Conservation (phyloP, 2,797 vertebrate species). For the Tragelaphus oryx region DNA sequence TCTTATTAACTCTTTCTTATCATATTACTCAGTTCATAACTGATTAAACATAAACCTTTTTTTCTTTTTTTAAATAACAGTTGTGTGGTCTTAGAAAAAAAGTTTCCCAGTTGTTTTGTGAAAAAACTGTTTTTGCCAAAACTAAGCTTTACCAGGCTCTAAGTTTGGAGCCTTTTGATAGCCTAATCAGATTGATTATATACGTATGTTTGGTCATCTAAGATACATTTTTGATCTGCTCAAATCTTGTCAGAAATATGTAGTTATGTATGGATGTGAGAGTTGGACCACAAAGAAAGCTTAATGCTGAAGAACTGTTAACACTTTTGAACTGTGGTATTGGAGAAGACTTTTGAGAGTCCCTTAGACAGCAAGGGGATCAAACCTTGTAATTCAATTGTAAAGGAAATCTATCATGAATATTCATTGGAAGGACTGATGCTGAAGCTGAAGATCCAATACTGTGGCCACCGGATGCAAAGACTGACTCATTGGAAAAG, state of each 20-base stretch:
- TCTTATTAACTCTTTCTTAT: constrained; percentile 72
- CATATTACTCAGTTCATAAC: constrained; percentile 63
- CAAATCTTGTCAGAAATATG: neutral
- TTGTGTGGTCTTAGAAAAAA: neutral
- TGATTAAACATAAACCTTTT: constrained; percentile 35
- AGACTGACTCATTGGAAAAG: neutral
- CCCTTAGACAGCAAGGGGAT: neutral
- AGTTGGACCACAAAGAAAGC: neutral
- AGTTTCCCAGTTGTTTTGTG: neutral
- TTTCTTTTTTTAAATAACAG: neutral
- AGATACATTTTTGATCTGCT: neutral
- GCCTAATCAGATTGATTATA: neutral
- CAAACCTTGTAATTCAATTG: neutral
- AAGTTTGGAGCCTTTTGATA: neutral
- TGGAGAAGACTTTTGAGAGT: neutral
- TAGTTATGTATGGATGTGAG: neutral
- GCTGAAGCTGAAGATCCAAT: neutral
- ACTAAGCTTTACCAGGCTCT: neutral
- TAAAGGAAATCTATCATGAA: neutral
- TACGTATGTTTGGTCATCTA: neutral
- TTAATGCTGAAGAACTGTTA: neutral
- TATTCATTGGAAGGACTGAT: neutral
- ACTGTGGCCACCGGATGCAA: neutral
- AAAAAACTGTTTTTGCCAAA: neutral
- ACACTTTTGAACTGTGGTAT: neutral